A percentile compares a stretch with the other conserved stretches of the same genome.
phyloP scores from a whole-genome alignment of 2,113 vertebrate genomes.

The Oreocharis arfaki region DNA sequence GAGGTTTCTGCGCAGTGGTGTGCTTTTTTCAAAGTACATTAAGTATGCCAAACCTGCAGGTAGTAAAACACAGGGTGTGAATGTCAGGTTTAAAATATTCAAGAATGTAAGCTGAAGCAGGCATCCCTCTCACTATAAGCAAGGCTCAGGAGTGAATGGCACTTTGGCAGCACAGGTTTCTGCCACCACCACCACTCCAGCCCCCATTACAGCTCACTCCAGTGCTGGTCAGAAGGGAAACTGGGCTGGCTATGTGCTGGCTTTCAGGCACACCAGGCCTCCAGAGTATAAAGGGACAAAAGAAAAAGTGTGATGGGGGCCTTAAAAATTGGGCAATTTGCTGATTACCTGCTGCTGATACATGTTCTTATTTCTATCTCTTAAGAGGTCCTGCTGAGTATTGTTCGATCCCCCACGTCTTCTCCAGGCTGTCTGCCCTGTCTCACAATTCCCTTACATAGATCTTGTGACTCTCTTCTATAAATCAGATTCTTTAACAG shows the following conservation, averaged over 20 bases:
- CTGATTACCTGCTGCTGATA: neutral
- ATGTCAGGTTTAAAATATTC: constrained; percentile 1
- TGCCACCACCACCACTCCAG: neutral
- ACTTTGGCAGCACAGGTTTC: neutral
- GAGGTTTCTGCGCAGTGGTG: neutral
- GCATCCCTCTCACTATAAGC: neutral
- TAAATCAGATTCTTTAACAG: neutral
- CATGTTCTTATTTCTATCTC: neutral
- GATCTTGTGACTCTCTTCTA: neutral
- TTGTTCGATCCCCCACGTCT: neutral
- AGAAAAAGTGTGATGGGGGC: neutral
- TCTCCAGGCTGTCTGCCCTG: neutral
- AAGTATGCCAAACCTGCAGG: neutral
- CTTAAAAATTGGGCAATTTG: neutral
- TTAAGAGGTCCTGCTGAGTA: neutral
- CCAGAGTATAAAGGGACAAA: neutral
- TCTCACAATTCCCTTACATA: neutral
- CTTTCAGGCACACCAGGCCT: neutral
- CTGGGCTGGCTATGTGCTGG: neutral
- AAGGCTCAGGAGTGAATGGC: neutral
- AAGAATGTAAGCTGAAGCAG: neutral
- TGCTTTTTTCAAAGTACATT: neutral
- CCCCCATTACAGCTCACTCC: neutral
- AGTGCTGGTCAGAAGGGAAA: neutral
- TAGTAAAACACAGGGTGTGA: neutral